Percentiles rank a stretch among this genome's conserved stretches.
Conservation (phyloP, 2,888 invertebrate species). For the Cerceris rybyensis region DNA sequence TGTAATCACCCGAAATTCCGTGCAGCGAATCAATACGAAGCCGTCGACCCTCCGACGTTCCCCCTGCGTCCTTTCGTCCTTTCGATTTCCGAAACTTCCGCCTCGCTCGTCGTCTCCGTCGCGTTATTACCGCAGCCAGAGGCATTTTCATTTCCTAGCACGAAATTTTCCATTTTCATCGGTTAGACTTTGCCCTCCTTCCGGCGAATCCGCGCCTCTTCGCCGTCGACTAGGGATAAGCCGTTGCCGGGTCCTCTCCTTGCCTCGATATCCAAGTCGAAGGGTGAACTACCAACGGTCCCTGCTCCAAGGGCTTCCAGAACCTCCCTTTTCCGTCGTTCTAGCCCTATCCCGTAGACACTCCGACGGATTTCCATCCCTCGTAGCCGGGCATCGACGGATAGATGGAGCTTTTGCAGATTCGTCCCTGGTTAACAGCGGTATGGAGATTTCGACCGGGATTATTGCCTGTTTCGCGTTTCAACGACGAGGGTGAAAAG, state of each 20-base stretch:
- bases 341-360: slow-evolving; percentile 12
- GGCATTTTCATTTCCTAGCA: slow-evolving; percentile 71
- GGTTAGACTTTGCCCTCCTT: slow-evolving; percentile 19
- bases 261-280: slow-evolving; percentile 42
- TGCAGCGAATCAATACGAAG: slow-evolving; percentile 65
- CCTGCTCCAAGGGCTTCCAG: slow-evolving; percentile 18
- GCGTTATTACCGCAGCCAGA: slow-evolving; percentile 67
- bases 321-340: slow-evolving; percentile 3
- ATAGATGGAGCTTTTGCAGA: slow-evolving; percentile 9
- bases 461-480: slow-evolving; percentile 40
- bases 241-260: slow-evolving; percentile 17
- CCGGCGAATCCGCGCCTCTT: not conserved
- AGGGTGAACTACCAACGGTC: slow-evolving; percentile 1
- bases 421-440: slow-evolving; percentile 24
- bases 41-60: slow-evolving; percentile 22
- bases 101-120: slow-evolving; percentile 61
- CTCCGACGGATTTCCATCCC: slow-evolving; percentile 19
- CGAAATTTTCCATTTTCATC: slow-evolving; percentile 69
- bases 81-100: slow-evolving; percentile 63
- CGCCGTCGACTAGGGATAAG: slow-evolving; percentile 35
- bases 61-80: slow-evolving; percentile 32
- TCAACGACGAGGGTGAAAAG: slow-evolving; percentile 17
- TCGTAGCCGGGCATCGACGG: slow-evolving; percentile 20
- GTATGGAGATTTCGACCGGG: slow-evolving; percentile 33
- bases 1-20: slow-evolving; percentile 67